Conservation (phyloP, 2,888 invertebrate genomes). For the Gerosis bhagava region DNA sequence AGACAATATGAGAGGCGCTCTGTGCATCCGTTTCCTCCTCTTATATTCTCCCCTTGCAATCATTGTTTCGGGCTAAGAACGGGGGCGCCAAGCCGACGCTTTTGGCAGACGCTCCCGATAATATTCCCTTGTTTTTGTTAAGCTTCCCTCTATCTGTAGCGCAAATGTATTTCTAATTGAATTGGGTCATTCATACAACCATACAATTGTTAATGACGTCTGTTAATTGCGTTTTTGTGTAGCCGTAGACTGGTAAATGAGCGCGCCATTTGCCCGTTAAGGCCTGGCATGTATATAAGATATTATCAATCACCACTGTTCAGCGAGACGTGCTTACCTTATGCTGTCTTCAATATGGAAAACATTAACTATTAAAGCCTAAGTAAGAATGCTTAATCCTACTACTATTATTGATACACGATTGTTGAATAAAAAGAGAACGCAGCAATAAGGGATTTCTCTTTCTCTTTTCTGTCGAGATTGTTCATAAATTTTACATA, state of each 20-base stretch:
- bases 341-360: too few species aligned
- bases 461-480: too few species aligned
- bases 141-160: conserved; percentile 49
- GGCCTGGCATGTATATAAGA: neutral
- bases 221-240: conserved; percentile 26
- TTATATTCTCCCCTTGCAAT: conserved; percentile 68
- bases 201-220: conserved; percentile 28
- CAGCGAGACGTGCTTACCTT: too few species aligned
- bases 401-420: too few species aligned
- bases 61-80: conserved; percentile 68
- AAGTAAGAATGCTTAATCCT: too few species aligned
- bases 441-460: too few species aligned
- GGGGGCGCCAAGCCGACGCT: conserved; percentile 68
- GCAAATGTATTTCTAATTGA: conserved; percentile 60
- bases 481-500: too few species aligned
- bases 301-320: neutral
- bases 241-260: conserved; percentile 11
- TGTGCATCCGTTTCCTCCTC: conserved; percentile 67
- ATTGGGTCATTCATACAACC: conserved; percentile 44
- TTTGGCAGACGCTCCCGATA: conserved; percentile 58
- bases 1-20: conserved; percentile 76
- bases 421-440: too few species aligned
- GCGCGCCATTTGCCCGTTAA: conserved; percentile 1
- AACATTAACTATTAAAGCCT: too few species aligned
- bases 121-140: conserved; percentile 66